phyloP scores from a whole-genome alignment of 2,113 vertebrate genomes.

The Puntigrus tetrazona region DNA sequence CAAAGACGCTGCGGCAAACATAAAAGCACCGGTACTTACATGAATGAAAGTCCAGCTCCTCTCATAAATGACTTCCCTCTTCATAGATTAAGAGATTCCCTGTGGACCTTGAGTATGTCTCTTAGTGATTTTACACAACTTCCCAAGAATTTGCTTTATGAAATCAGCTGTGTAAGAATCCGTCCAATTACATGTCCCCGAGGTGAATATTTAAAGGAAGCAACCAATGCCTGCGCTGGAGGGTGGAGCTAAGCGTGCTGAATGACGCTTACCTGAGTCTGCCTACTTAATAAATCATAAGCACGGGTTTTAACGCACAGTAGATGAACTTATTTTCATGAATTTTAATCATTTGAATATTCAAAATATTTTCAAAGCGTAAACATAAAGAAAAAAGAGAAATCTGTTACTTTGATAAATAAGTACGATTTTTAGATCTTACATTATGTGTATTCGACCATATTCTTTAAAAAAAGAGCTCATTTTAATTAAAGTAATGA shows the following conservation, averaged over 20 bases:
- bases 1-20: slow-evolving; percentile 15
- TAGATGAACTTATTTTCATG: background rate
- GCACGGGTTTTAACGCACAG: background rate
- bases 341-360: background rate
- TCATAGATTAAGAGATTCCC: slow-evolving; percentile 29
- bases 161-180: slow-evolving; percentile 63
- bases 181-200: slow-evolving; percentile 64
- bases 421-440: background rate
- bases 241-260: slow-evolving; percentile 51
- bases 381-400: background rate
- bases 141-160: slow-evolving; percentile 76
- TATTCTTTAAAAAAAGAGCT: background rate
- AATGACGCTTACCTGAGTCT: background rate
- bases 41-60: background rate
- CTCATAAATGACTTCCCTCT: slow-evolving; percentile 13
- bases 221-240: slow-evolving; percentile 63
- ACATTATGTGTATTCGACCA: background rate
- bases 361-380: background rate
- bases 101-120: slow-evolving; percentile 59
- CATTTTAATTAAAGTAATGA: slow-evolving; percentile 12
- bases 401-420: background rate
- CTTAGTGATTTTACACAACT: slow-evolving; percentile 73
- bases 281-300: slow-evolving; percentile 26
- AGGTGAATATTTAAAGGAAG: slow-evolving; percentile 59
- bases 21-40: slow-evolving; percentile 42